Evolutionary conservation across 2,888 invertebrate species (phyloP), one percentile per base, ranked within the genome.

Genomic region (Saturnia pavonia): DNA sequence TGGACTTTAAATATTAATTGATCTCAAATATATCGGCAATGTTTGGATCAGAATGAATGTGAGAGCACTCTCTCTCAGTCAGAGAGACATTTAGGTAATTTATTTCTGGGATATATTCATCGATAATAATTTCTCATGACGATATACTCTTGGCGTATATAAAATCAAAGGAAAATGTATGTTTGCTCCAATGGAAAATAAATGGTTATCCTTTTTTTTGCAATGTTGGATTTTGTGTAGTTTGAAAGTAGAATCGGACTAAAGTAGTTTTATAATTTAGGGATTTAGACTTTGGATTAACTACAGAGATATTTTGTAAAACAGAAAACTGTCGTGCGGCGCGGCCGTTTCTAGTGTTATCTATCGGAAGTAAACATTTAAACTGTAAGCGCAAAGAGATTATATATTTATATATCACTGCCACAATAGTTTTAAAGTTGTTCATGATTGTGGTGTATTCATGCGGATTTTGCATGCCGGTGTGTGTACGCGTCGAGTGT

Each of bases 391-490:
- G 83, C 78, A 79, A 82, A 81, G 85, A 85, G 80, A 86, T 84
- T 80, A 85, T 91, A 91, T 91, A 90, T 91, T 91, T 91, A 90
- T 91, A 60, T 67, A 85, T 88, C 92, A 94, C 91, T 92, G 93
- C 92, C 92, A 88, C 88, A 78, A 84, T 89, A 90, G 85, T 86
- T 80, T 78, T 88, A 87, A 79, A 75, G 74, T 78, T 75, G 74
- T 78, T 75, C 54, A 80, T 75, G 76, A 75, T 67, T 60, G 67
- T 70, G 54, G 57, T 27, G 67, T 57, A 48, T 67, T 40, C 57
- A 54, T 70, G 45, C 7, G 67, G 40, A 76, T 79, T 80, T 79
- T 78, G 83, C 75, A 79, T 80, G 78, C 74, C 54, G 69, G 54
- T 54, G 54, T 54, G 11, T 22, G 54, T 22, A 0, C 11, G n/a